phyloP scores from a whole-genome alignment of 2,888 invertebrate genomes.

The Artemia sp. region DNA sequence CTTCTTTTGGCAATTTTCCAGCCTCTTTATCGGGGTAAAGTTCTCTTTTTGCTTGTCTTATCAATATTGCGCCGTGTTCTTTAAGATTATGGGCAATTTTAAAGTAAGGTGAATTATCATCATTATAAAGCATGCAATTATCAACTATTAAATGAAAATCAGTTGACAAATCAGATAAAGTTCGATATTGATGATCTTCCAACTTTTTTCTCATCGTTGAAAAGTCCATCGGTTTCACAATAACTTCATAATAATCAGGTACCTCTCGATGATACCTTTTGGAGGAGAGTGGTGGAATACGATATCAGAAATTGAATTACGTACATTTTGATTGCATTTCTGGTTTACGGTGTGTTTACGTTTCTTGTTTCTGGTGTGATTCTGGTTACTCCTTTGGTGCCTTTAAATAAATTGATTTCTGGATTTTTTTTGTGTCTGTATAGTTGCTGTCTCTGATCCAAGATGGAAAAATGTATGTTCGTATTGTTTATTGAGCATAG shows the following conservation, averaged over 20 bases:
- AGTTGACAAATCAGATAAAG: constrained; percentile 44
- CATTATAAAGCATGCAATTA: constrained; percentile 88
- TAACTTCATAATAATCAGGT: constrained; percentile 72
- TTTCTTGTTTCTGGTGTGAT: too few species aligned
- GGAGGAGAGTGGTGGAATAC: too few species aligned
- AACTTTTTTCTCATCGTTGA: constrained; percentile 56
- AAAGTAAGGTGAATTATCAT: constrained; percentile 85
- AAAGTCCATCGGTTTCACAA: constrained; percentile 72
- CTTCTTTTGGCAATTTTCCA: neutral
- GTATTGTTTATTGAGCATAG: too few species aligned
- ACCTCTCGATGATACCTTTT: constrained; percentile 44
- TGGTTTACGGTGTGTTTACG: too few species aligned
- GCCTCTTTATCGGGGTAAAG: neutral
- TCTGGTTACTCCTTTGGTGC: too few species aligned
- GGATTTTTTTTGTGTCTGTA: too few species aligned
- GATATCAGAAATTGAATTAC: too few species aligned
- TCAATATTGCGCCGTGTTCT: constrained; percentile 40
- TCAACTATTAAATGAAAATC: constrained; percentile 92
- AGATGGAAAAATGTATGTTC: too few species aligned
- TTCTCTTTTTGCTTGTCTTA: neutral
- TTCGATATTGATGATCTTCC: constrained; percentile 32
- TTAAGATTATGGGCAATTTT: constrained; percentile 72
- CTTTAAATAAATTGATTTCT: too few species aligned
- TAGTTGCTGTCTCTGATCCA: too few species aligned
- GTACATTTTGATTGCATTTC: too few species aligned